phyloP scores from a whole-genome alignment of 2,888 invertebrate genomes.

The Drosophila acutilabella region DNA sequence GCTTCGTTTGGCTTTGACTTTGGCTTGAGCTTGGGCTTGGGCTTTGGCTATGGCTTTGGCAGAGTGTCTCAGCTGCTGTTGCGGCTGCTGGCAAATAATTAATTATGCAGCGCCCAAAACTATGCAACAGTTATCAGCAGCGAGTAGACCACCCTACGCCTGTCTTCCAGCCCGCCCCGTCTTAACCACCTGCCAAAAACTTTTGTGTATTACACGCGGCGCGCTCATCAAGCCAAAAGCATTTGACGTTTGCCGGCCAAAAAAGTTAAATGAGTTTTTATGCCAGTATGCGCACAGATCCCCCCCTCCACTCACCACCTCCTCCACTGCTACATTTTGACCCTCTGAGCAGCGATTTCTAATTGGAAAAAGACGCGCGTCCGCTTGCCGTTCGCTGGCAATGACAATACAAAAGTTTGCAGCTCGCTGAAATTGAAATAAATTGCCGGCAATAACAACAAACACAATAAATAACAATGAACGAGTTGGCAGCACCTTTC shows the following conservation, averaged over 20 bases:
- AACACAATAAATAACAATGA: conserved; percentile 79
- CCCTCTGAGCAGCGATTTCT: conserved; percentile 56
- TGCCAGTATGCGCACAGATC: conserved; percentile 32
- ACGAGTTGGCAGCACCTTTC: conserved; percentile 78
- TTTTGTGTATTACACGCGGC: conserved; percentile 69
- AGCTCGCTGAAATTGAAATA: conserved; percentile 80
- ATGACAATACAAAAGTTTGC: conserved; percentile 80
- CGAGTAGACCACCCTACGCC: background rate
- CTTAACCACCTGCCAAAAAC: conserved; percentile 63
- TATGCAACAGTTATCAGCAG: conserved; percentile 74
- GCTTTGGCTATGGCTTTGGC: conserved; percentile 32
- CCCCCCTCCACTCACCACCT: background rate
- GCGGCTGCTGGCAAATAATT: conserved; percentile 63
- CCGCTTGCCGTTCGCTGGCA: conserved; percentile 54
- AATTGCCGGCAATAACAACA: conserved; percentile 81
- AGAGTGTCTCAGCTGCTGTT: conserved; percentile 22
- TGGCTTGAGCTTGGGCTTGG: conserved; percentile 31
- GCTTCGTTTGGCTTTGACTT: conserved; percentile 42
- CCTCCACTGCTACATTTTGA: background rate
- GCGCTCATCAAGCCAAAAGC: conserved; percentile 51
- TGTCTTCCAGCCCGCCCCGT: background rate
- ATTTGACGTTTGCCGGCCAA: conserved; percentile 76
- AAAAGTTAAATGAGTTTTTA: conserved; percentile 83
- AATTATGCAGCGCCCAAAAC: conserved; percentile 71
- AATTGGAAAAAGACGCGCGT: conserved; percentile 80